Evolutionary conservation across 2,113 vertebrate species (phyloP).

Genomic region (Mus pahari): DNA sequence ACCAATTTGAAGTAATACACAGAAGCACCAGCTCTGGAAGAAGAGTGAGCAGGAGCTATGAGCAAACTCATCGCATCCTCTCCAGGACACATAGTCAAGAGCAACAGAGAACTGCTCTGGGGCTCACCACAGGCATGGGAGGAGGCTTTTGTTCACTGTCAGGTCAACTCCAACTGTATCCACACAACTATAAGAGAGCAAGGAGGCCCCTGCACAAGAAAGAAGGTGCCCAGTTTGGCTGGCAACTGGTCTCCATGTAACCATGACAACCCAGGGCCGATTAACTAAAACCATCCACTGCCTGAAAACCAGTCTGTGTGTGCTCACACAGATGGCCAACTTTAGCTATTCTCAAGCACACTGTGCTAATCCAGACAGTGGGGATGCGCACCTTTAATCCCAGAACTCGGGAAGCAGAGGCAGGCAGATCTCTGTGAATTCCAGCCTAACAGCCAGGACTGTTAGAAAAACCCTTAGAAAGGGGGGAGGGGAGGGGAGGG

Average conservation of each 20-base stretch:
- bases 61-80: not conserved
- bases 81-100: not conserved
- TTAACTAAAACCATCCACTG: not conserved
- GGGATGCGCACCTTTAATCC: not conserved
- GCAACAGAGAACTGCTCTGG: not conserved
- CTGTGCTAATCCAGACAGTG: not conserved
- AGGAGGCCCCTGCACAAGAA: not conserved
- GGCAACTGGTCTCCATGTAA: not conserved
- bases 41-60: rapidly evolving
- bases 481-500: too few relatives aligned
- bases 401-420: not conserved
- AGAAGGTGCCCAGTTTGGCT: not conserved
- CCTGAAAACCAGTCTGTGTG: not conserved
- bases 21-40: rapidly evolving
- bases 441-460: not conserved
- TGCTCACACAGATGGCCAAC: not conserved
- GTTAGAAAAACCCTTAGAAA: not conserved
- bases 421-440: not conserved
- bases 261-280: not conserved
- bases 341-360: not conserved
- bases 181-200: rapidly evolving
- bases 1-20: not conserved
- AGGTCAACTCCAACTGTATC: not conserved
- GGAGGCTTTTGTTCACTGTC: not conserved
- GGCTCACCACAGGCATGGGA: not conserved